These are phyloP conservation scores for Clarias batrachus DNA, from an alignment of 2,113 vertebrate genomes.

Conservation along the genomic window DNA sequence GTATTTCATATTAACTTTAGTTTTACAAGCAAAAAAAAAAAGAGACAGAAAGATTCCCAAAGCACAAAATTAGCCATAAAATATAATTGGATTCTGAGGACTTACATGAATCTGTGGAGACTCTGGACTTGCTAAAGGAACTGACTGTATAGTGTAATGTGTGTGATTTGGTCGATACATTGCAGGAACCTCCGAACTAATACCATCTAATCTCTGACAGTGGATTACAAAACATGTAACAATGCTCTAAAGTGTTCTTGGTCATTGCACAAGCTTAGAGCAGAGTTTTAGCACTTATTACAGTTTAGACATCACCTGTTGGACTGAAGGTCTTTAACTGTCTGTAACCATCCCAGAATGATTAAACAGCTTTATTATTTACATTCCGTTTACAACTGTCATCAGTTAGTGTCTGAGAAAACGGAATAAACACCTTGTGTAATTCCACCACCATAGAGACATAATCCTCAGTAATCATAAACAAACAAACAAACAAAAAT, in stretches of 20 bases:
- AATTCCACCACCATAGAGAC: background rate
- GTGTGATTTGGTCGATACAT: background rate
- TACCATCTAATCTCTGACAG: background rate
- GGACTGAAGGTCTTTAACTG: background rate
- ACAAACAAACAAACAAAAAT: too few species aligned
- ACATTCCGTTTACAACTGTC: background rate
- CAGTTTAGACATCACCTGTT: background rate
- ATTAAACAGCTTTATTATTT: background rate
- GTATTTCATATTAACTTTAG: too few species aligned
- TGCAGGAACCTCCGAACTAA: background rate
- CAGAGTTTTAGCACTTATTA: background rate
- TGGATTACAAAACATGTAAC: background rate
- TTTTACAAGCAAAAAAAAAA: background rate
- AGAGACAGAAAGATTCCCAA: background rate
- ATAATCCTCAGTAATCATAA: too few species aligned
- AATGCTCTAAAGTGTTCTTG: background rate
- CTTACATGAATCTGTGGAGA: conserved; percentile 35
- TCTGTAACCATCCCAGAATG: background rate
- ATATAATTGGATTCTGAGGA: background rate
- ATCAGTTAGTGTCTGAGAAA: background rate
- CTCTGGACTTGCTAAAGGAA: conserved; percentile 1
- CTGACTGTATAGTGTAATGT: background rate
- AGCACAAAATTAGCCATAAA: background rate
- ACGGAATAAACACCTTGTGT: background rate
- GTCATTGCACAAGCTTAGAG: conserved; percentile 8